A percentile compares a stretch with the other conserved stretches of the same genome.
Evolutionary conservation across 2,888 invertebrate genomes (phyloP).

Genomic region (Leptothorax acervorum): DNA sequence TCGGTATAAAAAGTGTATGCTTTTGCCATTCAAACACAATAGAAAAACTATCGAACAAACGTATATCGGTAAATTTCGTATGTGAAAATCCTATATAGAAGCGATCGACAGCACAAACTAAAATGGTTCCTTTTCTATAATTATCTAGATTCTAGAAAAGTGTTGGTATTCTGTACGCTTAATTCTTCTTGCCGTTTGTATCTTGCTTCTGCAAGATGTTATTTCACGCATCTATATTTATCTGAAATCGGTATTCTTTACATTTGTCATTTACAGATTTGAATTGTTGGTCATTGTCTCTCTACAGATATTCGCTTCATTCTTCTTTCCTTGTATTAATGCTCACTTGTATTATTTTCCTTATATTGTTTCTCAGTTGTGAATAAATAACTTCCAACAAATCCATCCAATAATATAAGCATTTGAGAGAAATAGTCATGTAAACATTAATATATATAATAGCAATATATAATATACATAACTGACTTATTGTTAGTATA

Average conservation of each 20-base stretch:
- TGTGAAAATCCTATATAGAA: neutral
- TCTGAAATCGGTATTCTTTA: too few relatives aligned
- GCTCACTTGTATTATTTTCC: neutral
- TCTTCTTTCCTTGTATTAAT: neutral
- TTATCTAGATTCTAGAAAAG: neutral
- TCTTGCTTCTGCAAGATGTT: too few relatives aligned
- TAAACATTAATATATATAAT: conserved; percentile 29
- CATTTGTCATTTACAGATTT: too few relatives aligned
- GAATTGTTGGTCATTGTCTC: too few relatives aligned
- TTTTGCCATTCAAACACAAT: conserved; percentile 57
- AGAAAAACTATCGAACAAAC: too few relatives aligned
- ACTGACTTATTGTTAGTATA: neutral
- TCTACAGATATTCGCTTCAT: conserved; percentile 55
- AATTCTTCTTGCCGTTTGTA: too few relatives aligned
- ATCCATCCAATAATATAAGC: neutral
- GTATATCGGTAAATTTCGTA: too few relatives aligned
- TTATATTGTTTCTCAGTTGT: neutral
- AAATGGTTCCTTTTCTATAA: neutral
- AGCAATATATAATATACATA: conserved; percentile 32
- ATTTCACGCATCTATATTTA: too few relatives aligned
- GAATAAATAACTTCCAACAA: neutral
- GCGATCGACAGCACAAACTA: too few relatives aligned
- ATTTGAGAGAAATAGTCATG: neutral
- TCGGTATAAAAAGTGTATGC: conserved; percentile 69
- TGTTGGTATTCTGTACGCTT: neutral